A percentile compares a stretch with the other conserved stretches of the same genome.
These are phyloP conservation scores for Lissocephala sabroskyi DNA, from an alignment of 2,888 invertebrate species.

Conservation along the genomic window DNA sequence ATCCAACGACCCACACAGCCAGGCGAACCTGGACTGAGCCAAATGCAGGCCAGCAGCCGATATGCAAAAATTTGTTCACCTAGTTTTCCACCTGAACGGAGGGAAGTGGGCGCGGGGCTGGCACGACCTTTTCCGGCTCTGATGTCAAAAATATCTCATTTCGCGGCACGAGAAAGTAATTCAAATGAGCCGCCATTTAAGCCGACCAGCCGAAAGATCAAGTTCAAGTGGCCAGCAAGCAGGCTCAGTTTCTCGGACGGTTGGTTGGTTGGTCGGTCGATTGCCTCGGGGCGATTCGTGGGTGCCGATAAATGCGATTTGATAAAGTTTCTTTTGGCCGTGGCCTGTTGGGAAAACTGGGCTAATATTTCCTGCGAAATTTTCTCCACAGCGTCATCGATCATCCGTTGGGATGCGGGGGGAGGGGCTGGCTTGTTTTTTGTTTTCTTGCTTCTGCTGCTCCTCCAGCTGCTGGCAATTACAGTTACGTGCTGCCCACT, in stretches of 20 bases:
- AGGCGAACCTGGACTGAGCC: no score
- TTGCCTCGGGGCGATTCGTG: conserved; percentile 50
- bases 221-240: not conserved
- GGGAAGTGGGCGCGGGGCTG: no score
- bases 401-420: conserved; percentile 19
- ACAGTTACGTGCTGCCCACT: conserved; percentile 1
- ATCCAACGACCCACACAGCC: no score
- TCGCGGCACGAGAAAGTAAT: no score
- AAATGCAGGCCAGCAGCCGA: conserved; percentile 4
- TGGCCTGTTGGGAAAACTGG: no score
- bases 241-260: no score
- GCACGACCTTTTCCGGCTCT: no score
- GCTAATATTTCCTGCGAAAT: conserved; percentile 26
- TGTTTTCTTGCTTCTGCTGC: not conserved
- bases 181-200: no score
- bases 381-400: conserved; percentile 35
- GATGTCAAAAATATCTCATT: no score
- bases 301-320: conserved; percentile 47
- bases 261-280: no score
- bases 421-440: not conserved
- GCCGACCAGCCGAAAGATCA: no score
- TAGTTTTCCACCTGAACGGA: no score
- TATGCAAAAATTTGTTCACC: not conserved
- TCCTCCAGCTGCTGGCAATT: not conserved
- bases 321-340: conserved; percentile 30